These are phyloP conservation scores for Drosophila sp. DNA, from an alignment of 1,140 invertebrate species.

Conservation along the genomic window DNA sequence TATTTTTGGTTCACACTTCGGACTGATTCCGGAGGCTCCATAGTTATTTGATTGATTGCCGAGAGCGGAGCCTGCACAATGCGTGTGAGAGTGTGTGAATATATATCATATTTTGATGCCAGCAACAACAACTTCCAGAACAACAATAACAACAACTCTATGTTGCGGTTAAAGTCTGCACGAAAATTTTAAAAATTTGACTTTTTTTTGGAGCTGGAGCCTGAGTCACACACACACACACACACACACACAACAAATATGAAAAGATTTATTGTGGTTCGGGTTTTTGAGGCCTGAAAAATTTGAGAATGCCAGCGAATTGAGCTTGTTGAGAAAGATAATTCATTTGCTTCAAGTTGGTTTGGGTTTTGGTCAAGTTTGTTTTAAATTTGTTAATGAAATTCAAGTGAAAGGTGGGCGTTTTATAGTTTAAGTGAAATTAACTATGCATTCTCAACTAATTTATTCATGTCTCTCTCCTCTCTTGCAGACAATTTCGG, in stretches of 20 bases:
- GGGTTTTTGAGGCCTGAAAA: constrained; percentile 50
- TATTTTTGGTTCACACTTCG: constrained; percentile 76
- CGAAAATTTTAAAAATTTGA: constrained; percentile 65
- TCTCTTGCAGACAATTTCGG: constrained; percentile 81
- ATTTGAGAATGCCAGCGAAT: constrained; percentile 43
- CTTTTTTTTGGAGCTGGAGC: constrained; percentile 17
- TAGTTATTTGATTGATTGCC: constrained; percentile 79
- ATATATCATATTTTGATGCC: constrained; percentile 80
- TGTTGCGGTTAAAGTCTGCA: constrained; percentile 75
- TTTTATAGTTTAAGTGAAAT: neutral
- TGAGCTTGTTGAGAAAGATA: constrained; percentile 44
- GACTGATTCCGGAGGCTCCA: constrained; percentile 59
- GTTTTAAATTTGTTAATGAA: constrained; percentile 46
- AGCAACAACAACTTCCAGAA: constrained; percentile 41
- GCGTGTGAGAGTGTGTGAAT: constrained; percentile 70
- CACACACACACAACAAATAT: constrained; percentile 27
- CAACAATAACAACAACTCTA: constrained; percentile 41
- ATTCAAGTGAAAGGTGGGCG: constrained; percentile 43
- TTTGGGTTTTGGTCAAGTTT: constrained; percentile 12
- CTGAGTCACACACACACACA: constrained; percentile 21
- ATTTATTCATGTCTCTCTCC: constrained; percentile 42
- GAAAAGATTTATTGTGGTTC: constrained; percentile 68
- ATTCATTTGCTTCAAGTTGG: constrained; percentile 27
- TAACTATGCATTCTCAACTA: constrained; percentile 43
- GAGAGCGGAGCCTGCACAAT: constrained; percentile 26